phyloP scores from a whole-genome alignment of 1,140 invertebrate genomes.

The Cyclina sinensis region DNA sequence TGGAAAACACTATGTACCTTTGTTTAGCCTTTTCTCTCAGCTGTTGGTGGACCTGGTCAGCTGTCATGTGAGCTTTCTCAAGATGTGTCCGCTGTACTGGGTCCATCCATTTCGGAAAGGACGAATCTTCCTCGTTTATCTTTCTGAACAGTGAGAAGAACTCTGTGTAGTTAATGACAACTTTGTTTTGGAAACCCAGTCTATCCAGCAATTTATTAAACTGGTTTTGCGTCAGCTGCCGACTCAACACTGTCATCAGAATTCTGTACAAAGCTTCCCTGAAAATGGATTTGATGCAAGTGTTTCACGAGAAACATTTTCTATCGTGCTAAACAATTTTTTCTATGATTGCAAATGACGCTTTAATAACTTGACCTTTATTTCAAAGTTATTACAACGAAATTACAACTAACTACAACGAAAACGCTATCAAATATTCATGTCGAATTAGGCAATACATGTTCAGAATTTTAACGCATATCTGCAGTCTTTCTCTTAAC shows the following conservation, averaged over 20 bases:
- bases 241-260: constrained; percentile 78
- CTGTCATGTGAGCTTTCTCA: constrained; percentile 80
- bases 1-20: too few relatives aligned
- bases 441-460: too few relatives aligned
- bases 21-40: constrained; percentile 85
- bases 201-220: constrained; percentile 82
- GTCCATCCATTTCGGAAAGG: constrained; percentile 85
- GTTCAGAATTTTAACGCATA: too few relatives aligned
- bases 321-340: too few relatives aligned
- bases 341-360: too few relatives aligned
- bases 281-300: constrained; percentile 63
- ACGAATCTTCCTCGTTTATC: constrained; percentile 70
- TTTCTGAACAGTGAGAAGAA: constrained; percentile 81
- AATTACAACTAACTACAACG: too few relatives aligned
- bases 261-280: constrained; percentile 85
- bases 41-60: constrained; percentile 82
- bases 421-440: too few relatives aligned
- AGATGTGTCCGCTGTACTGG: constrained; percentile 80
- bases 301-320: too few relatives aligned
- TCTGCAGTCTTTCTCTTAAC: too few relatives aligned
- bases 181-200: constrained; percentile 80
- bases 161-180: constrained; percentile 82
- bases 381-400: too few relatives aligned
- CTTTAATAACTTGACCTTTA: too few relatives aligned
- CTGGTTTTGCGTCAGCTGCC: constrained; percentile 75